These are phyloP conservation scores for Lasioglossum vierecki DNA, from an alignment of 2,888 invertebrate species.

Conservation along the genomic window DNA sequence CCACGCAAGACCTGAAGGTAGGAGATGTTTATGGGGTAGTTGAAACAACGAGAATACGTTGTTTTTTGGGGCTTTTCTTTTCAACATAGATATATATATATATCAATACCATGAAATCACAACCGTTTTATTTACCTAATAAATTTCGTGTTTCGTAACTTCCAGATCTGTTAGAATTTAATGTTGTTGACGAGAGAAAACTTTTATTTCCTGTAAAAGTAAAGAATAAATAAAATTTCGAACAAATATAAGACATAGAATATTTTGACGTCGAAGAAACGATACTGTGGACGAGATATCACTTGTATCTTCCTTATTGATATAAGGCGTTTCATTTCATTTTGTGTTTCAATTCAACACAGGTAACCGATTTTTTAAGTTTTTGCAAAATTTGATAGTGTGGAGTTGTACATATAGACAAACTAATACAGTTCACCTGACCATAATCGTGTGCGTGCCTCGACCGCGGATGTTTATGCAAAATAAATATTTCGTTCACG, in stretches of 20 bases:
- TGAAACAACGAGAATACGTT: conserved; percentile 64
- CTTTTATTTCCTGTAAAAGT: conserved; percentile 77
- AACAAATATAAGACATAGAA: neutral
- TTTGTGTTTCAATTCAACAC: too few relatives aligned
- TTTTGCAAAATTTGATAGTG: too few relatives aligned
- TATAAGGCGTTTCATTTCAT: too few relatives aligned
- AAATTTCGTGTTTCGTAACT: conserved; percentile 80
- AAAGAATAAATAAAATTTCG: conserved; percentile 16
- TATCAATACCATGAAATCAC: conserved; percentile 54
- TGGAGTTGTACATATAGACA: too few relatives aligned
- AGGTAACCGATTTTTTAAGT: too few relatives aligned
- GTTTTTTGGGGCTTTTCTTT: conserved; percentile 50
- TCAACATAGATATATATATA: conserved; percentile 52
- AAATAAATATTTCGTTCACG: too few relatives aligned
- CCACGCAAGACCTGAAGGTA: conserved; percentile 81
- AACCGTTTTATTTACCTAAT: conserved; percentile 77
- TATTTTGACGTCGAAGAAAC: neutral
- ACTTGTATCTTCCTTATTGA: too few relatives aligned
- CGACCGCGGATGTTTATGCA: too few relatives aligned
- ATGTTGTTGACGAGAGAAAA: conserved; percentile 78
- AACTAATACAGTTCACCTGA: fast-evolving
- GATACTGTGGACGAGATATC: too few relatives aligned
- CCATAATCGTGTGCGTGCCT: too few relatives aligned
- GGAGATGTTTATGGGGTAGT: conserved; percentile 69
- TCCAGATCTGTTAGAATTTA: conserved; percentile 76